phyloP scores from a whole-genome alignment of 2,113 vertebrate genomes.

The Tetraodon nigroviridis region DNA sequence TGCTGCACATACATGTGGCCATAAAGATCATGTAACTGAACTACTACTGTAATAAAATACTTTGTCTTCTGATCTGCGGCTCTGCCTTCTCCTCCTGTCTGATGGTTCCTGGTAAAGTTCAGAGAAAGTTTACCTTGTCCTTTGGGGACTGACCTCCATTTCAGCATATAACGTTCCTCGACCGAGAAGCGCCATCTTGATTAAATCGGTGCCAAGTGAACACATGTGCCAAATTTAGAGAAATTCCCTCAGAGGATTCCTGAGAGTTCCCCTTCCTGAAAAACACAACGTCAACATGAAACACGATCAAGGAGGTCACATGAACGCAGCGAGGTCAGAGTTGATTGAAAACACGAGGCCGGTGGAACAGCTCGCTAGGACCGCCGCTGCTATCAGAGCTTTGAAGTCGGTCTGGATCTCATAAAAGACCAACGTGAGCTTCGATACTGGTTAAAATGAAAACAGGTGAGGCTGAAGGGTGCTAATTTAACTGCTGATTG shows the following conservation, averaged over 20 bases:
- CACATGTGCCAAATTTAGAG: background rate
- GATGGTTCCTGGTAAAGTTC: too few relatives aligned
- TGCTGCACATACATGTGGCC: too few relatives aligned
- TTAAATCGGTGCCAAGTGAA: too few relatives aligned
- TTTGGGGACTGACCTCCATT: too few relatives aligned
- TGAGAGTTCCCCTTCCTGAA: background rate
- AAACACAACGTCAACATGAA: background rate
- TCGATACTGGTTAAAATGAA: slow-evolving; percentile 25
- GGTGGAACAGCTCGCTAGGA: background rate
- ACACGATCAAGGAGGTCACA: too few relatives aligned
- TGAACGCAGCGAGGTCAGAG: background rate
- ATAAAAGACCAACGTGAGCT: slow-evolving; percentile 1
- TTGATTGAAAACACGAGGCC: slow-evolving; percentile 20
- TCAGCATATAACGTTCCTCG: too few relatives aligned
- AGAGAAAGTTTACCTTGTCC: too few relatives aligned
- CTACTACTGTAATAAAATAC: too few relatives aligned
- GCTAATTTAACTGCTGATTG: slow-evolving; percentile 3
- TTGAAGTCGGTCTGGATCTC: slow-evolving; percentile 39
- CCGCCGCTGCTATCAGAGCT: slow-evolving; percentile 25
- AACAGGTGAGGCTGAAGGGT: slow-evolving; percentile 13
- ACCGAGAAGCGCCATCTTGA: too few relatives aligned
- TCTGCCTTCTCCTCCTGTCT: background rate
- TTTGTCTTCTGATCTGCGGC: background rate
- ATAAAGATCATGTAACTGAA: too few relatives aligned
- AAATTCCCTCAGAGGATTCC: background rate